A percentile compares a stretch with the other conserved stretches of the same genome.
Conservation (phyloP, 2,113 vertebrate species). For the Ranitomeya imitator region DNA sequence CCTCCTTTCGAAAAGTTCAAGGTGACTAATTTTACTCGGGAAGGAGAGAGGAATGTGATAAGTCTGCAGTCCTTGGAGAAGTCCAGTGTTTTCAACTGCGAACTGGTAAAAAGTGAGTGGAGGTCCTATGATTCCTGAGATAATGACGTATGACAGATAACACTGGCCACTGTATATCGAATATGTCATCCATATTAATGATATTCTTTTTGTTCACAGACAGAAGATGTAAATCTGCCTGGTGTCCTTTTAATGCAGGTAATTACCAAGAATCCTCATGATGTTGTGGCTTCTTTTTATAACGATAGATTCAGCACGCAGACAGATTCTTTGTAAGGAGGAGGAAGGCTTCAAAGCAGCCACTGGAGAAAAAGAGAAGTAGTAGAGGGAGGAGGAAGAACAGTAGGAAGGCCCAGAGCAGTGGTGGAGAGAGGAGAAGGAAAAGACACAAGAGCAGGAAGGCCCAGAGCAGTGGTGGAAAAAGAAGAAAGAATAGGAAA, state of each 20-base stretch:
- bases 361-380: too few relatives aligned
- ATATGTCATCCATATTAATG: not conserved
- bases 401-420: too few relatives aligned
- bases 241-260: constrained; percentile 41
- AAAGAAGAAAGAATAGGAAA: too few relatives aligned
- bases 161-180: not conserved
- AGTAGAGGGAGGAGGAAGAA: too few relatives aligned
- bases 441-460: too few relatives aligned
- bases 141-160: not conserved
- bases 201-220: constrained; percentile 6
- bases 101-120: constrained; percentile 37
- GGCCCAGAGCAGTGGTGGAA: too few relatives aligned
- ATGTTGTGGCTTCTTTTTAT: too few relatives aligned
- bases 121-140: not conserved
- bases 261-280: not conserved
- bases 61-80: constrained; percentile 43
- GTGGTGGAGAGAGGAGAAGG: too few relatives aligned
- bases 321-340: too few relatives aligned
- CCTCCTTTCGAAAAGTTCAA: constrained; percentile 65
- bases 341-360: too few relatives aligned
- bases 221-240: constrained; percentile 5
- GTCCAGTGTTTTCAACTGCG: constrained; percentile 50
- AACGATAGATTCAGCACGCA: too few relatives aligned
- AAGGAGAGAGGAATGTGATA: constrained; percentile 11
- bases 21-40: constrained; percentile 33